Evolutionary conservation across 2,888 invertebrate genomes (phyloP), one percentile per base, ranked within the genome.

Genomic region (Psylliodes chrysocephalus): DNA sequence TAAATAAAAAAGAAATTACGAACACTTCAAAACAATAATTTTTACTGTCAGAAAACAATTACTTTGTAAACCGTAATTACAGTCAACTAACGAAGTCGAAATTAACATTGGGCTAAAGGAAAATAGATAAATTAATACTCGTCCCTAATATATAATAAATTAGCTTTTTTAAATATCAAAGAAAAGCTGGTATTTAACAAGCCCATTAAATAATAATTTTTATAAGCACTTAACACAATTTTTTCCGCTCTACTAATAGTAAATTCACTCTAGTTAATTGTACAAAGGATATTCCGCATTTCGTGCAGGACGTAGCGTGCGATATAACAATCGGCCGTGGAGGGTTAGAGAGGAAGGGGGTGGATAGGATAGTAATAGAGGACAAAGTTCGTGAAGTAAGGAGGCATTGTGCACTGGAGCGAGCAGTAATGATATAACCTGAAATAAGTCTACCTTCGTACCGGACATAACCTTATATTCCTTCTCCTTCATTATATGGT

Each of bases 361-460:
- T 30, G n/a, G 3, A 35, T 19, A 40, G 15, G 25, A 42, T 40
- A 42, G 25, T 15, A 30, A 57, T 57, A 30, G 40, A 51, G 56
- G 44, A 63, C 62, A 46, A 25, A 56, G 49, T 62, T 62, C 49
- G 25, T 30, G 28, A 15, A 51, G 56, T 51, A 42, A 14, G 33
- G 22, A 56, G 25, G 40, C 18, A 28, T 40, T 40, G 59, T 59
- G 49, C 59, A 51, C n/a, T 28, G 25, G 40, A 51, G 38, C 40
- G 47, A 28, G 38, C 47, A 22, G 15, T 38, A 51, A 49, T 40
- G 59, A 51, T 51, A 38, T 35, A 49, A 60, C 59, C 59, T 60
- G 59, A 51, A 59, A 59, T 59, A 59, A 59, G 38, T 59, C 33
- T 22, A 14, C 38, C 51, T 38, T 47, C 51, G 40, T 51, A 47